phyloP scores from a whole-genome alignment of 64 coral and sea anemone genomes.

The Stylophora pistillata region DNA sequence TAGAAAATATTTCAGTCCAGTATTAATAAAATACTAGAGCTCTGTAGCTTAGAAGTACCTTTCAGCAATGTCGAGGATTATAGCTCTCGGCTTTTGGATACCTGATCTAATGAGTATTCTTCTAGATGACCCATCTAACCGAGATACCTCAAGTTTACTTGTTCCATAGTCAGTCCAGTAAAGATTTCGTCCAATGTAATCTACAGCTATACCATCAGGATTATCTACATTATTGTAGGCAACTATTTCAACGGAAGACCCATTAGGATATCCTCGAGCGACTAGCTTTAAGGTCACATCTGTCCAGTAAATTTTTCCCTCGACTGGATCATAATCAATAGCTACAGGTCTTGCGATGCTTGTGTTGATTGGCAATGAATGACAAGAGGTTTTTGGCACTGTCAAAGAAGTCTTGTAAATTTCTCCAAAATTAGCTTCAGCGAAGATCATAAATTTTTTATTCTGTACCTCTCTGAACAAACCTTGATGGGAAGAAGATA shows the following conservation, averaged over 20 bases:
- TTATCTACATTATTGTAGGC: not conserved
- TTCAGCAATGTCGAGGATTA: slow-evolving; percentile 48
- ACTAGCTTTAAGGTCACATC: slow-evolving; percentile 31
- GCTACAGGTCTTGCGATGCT: slow-evolving; percentile 36
- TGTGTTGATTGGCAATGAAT: not conserved
- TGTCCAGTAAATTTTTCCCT: slow-evolving; percentile 59
- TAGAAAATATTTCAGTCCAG: too few relatives aligned
- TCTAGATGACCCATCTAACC: slow-evolving; percentile 57
- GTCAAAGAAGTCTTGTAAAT: slow-evolving; percentile 24
- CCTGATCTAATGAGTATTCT: slow-evolving; percentile 41
- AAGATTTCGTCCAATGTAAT: slow-evolving; percentile 47
- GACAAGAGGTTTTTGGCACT: not conserved
- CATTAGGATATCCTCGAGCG: slow-evolving; percentile 34
- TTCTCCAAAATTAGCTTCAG: slow-evolving; percentile 19
- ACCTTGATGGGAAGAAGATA: too few relatives aligned
- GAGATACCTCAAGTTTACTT: slow-evolving; percentile 65
- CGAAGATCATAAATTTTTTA: too few relatives aligned
- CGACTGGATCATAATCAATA: slow-evolving; percentile 45
- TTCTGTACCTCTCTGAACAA: too few relatives aligned
- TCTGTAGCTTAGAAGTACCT: too few relatives aligned
- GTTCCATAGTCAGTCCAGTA: slow-evolving; percentile 75
- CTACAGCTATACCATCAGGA: slow-evolving; percentile 66
- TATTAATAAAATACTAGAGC: too few relatives aligned
- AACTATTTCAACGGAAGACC: slow-evolving; percentile 30
- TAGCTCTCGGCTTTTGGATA: slow-evolving; percentile 60